A percentile compares a stretch with the other conserved stretches of the same genome.
phyloP scores from a whole-genome alignment of 1,140 invertebrate genomes.

The Triops cancriformis region DNA sequence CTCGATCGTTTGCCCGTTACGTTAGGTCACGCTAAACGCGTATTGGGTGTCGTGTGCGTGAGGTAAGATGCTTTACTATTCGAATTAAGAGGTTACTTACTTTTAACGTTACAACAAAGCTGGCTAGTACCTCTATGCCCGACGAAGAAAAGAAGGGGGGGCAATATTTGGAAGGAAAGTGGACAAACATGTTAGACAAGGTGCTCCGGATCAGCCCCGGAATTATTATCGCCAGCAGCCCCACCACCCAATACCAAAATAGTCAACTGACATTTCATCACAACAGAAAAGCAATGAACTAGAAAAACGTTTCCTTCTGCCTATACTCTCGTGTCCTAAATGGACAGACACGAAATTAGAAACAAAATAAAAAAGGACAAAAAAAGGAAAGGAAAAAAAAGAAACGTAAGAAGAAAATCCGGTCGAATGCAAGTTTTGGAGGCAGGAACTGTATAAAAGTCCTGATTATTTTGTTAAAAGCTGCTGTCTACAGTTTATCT shows the following conservation, averaged over 20 bases:
- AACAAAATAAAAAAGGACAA: too few species aligned
- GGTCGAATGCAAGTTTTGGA: not conserved
- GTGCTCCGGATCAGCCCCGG: not conserved
- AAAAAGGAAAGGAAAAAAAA: not conserved
- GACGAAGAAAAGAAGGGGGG: not conserved
- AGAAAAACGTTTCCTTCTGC: not conserved
- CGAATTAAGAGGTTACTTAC: not conserved
- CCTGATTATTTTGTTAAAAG: slow-evolving; percentile 11
- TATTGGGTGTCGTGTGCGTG: not conserved
- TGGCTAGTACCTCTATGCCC: not conserved
- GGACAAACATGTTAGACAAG: slow-evolving; percentile 10
- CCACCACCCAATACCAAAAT: not conserved
- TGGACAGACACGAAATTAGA: not conserved
- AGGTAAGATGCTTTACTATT: not conserved
- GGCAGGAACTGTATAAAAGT: not conserved
- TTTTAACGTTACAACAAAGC: not conserved
- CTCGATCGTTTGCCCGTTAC: not conserved
- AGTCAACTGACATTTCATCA: not conserved
- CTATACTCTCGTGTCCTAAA: not conserved
- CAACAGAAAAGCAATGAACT: not conserved
- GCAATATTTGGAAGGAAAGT: not conserved
- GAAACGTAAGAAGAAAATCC: not conserved
- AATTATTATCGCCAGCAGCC: not conserved
- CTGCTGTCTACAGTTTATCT: slow-evolving; percentile 13
- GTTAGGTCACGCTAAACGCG: not conserved